phyloP scores from a whole-genome alignment of 2,888 invertebrate species.

The Orthosia gothica region DNA sequence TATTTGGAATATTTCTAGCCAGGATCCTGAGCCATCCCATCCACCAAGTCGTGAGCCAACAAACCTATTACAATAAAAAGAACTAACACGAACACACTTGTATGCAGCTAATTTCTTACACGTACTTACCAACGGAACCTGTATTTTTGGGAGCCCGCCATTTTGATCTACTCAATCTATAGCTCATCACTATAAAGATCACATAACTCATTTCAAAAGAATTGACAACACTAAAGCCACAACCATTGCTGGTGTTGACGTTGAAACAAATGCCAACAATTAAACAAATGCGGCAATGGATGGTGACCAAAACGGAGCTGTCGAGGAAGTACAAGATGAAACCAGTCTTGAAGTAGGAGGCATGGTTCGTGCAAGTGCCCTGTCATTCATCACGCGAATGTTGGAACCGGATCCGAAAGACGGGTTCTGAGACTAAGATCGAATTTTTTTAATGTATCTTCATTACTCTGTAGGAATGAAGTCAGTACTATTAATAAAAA shows the following conservation, averaged over 20 bases:
- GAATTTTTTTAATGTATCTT: conserved; percentile 80
- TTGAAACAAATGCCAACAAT: neutral
- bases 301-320: conserved; percentile 26
- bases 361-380: conserved; percentile 82
- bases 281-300: conserved; percentile 70
- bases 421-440: conserved; percentile 80
- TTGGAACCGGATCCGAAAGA: conserved; percentile 85
- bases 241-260: conserved; percentile 66
- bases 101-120: conserved; percentile 81
- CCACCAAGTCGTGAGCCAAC: conserved; percentile 22
- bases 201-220: conserved; percentile 58
- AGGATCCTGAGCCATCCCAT: neutral
- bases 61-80: conserved; percentile 35
- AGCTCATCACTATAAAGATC: conserved; percentile 81
- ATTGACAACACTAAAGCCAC: neutral
- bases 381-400: conserved; percentile 90
- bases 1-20: neutral
- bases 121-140: conserved; percentile 83
- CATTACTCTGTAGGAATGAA: conserved; percentile 76
- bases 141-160: conserved; percentile 88
- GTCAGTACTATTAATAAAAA: conserved; percentile 72
- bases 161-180: conserved; percentile 87
- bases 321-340: conserved; percentile 63
- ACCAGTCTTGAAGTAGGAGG: conserved; percentile 67
- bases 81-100: conserved; percentile 51